Evolutionary conservation across 2,797 vertebrate species (phyloP).

Genomic region (Channallabes apus): DNA sequence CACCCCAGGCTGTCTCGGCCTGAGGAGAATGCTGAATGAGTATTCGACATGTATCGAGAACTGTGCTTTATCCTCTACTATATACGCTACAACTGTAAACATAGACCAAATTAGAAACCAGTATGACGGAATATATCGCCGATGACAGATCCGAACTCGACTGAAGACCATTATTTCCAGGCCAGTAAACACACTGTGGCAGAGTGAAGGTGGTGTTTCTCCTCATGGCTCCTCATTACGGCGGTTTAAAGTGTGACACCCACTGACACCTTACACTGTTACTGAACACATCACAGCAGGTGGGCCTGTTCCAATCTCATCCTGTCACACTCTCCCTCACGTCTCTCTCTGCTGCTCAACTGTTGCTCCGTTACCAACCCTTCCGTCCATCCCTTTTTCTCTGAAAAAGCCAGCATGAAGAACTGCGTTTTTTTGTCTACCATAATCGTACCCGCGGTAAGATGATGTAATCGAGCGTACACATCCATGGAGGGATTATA

Average conservation of each 20-base stretch:
- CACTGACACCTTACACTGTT: constrained; percentile 41
- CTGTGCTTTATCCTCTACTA: background rate
- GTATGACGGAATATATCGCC: background rate
- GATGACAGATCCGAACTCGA: constrained; percentile 3
- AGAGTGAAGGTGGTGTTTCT: constrained; percentile 22
- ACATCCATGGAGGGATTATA: background rate
- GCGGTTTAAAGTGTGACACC: constrained; percentile 37
- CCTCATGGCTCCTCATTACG: constrained; percentile 34
- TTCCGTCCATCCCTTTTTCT: background rate
- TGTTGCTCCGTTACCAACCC: background rate
- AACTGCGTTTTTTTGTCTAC: background rate
- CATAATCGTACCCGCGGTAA: background rate
- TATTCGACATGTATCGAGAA: background rate
- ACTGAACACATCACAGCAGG: constrained; percentile 45
- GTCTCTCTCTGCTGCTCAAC: constrained; percentile 24
- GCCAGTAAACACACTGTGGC: constrained; percentile 15
- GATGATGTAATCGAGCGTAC: background rate
- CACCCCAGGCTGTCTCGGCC: background rate
- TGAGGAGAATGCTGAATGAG: constrained; percentile 3
- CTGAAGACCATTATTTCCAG: constrained; percentile 21
- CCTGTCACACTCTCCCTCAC: constrained; percentile 17
- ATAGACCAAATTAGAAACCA: constrained; percentile 4
- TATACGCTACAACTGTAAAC: background rate
- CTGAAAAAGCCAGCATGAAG: background rate
- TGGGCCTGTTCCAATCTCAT: constrained; percentile 34